phyloP scores from a whole-genome alignment of 1,140 invertebrate genomes.

The Danaus melanippus region DNA sequence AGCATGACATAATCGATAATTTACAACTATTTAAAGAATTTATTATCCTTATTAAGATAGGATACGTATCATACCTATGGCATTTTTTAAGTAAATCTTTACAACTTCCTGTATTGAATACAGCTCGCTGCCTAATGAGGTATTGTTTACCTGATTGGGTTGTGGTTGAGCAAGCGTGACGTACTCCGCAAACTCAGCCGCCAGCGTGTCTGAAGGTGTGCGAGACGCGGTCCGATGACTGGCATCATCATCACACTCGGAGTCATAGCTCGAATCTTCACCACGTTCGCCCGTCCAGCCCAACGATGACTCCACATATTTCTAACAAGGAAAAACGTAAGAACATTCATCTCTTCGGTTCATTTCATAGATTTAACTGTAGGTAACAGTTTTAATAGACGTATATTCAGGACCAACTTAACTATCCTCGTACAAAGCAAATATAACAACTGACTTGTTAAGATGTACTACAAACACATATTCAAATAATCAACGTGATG shows the following conservation, averaged over 20 bases:
- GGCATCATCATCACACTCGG: constrained; percentile 84
- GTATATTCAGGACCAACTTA: constrained; percentile 8
- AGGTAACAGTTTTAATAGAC: constrained; percentile 7
- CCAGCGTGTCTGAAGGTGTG: constrained; percentile 86
- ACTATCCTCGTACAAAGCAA: constrained; percentile 3
- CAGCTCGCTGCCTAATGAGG: no score
- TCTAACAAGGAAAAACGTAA: constrained; percentile 38
- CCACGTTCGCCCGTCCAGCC: constrained; percentile 73
- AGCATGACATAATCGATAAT: no score
- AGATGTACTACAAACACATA: no score
- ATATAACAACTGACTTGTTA: constrained; percentile 10
- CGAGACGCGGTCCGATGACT: constrained; percentile 83
- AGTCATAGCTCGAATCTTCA: constrained; percentile 91
- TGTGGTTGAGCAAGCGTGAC: constrained; percentile 72
- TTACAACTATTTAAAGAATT: no score
- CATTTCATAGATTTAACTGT: background rate
- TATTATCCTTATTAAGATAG: no score
- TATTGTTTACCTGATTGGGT: constrained; percentile 45
- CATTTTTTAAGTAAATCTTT: no score
- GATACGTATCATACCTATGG: no score
- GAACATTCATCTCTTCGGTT: background rate
- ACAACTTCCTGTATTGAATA: no score
- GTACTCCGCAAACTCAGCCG: constrained; percentile 88
- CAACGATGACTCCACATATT: constrained; percentile 69
- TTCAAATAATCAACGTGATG: constrained; percentile 38